phyloP scores from a whole-genome alignment of 30 jellyfish, hydroid and myxozoan genomes.

The Turritopsis dohrnii region DNA sequence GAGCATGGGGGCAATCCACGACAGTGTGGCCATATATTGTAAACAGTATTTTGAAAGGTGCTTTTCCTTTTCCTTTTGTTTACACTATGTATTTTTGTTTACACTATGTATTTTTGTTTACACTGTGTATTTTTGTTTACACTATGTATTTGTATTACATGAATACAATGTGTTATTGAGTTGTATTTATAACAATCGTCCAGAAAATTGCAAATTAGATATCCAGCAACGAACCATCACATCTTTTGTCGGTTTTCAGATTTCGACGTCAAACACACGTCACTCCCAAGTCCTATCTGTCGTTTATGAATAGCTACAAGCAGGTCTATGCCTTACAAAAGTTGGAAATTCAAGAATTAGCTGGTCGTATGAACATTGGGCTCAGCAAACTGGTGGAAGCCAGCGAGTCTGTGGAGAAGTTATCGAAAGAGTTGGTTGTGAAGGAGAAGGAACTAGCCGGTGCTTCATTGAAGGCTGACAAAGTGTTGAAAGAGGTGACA shows the following conservation, averaged over 20 bases:
- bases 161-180: no score
- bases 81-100: no score
- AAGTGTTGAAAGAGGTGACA: slow-evolving; percentile 80
- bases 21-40: slow-evolving; percentile 16
- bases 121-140: no score
- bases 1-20: slow-evolving; percentile 81
- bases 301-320: slow-evolving; percentile 69
- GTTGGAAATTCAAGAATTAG: slow-evolving; percentile 51
- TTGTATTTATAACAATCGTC: no score
- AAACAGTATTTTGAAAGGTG: slow-evolving; percentile 11
- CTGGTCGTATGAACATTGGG: slow-evolving; percentile 80
- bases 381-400: slow-evolving; percentile 75
- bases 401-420: slow-evolving; percentile 65
- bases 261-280: slow-evolving; percentile 93
- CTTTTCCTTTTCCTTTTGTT: neutral
- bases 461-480: slow-evolving; percentile 88
- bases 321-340: slow-evolving; percentile 56
- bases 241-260: slow-evolving; percentile 23
- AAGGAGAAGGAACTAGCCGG: slow-evolving; percentile 80
- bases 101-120: no score
- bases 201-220: no score
- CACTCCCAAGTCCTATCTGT: slow-evolving; percentile 80
- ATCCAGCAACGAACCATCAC: no score
- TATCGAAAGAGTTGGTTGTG: slow-evolving; percentile 69
- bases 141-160: no score